Evolutionary conservation across 2,113 vertebrate species (phyloP).

Genomic region (Bufo bufo): DNA sequence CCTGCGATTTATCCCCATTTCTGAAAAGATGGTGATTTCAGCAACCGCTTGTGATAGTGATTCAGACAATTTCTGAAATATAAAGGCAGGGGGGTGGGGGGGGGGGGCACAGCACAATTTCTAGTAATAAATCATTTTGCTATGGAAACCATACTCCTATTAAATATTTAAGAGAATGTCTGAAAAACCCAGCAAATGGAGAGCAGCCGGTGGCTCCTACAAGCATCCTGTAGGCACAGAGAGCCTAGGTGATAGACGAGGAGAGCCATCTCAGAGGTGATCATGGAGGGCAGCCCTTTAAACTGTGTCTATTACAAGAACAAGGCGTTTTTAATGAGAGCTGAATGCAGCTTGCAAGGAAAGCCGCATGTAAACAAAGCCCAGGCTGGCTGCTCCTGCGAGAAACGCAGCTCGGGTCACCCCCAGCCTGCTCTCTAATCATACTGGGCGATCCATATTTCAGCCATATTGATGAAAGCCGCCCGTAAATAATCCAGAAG

Average conservation of each 20-base stretch:
- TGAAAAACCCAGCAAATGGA: constrained; percentile 69
- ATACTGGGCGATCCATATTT: constrained; percentile 18
- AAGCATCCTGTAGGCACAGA: constrained; percentile 66
- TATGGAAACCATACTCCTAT: constrained; percentile 53
- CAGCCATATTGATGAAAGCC: constrained; percentile 63
- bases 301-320: constrained; percentile 49
- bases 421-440: constrained; percentile 1
- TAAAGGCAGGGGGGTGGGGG: constrained; percentile 7
- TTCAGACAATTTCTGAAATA: constrained; percentile 19
- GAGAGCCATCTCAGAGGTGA: constrained; percentile 39
- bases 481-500: constrained; percentile 67
- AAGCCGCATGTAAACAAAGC: constrained; percentile 66
- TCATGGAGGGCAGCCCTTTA: constrained; percentile 35
- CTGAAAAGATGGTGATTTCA: constrained; percentile 4
- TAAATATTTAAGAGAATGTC: constrained; percentile 67
- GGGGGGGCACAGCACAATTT: constrained; percentile 38
- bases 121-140: constrained; percentile 47
- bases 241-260: constrained; percentile 66
- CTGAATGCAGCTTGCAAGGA: constrained; percentile 24
- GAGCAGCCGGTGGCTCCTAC: constrained; percentile 67
- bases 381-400: constrained; percentile 55
- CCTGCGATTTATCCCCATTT: background rate
- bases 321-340: constrained; percentile 52
- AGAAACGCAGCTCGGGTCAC: background rate
- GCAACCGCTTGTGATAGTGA: background rate